These are phyloP conservation scores for Charadrius vociferus DNA, from an alignment of 2,113 vertebrate genomes.

Conservation along the genomic window DNA sequence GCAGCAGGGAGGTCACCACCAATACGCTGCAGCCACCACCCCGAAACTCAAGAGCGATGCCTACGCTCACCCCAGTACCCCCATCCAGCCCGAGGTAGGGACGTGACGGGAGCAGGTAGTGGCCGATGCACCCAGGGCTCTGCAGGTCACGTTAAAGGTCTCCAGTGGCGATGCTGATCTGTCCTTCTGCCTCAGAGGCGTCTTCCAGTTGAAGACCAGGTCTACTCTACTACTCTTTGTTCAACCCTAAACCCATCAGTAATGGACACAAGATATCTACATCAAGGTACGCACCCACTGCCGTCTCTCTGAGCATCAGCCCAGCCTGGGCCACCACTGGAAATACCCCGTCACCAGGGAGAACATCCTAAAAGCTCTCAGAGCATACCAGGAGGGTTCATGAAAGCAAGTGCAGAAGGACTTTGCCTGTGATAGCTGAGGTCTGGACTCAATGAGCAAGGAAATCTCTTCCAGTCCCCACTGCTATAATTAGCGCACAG, in stretches of 20 bases:
- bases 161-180: neutral
- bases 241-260: neutral
- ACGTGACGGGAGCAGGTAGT: neutral
- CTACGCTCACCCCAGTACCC: too few species aligned
- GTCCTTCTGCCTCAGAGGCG: neutral
- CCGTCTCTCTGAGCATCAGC: neutral
- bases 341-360: neutral
- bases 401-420: neutral
- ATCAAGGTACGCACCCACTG: neutral
- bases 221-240: neutral
- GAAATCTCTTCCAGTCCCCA: neutral
- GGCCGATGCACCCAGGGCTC: neutral
- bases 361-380: neutral
- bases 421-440: neutral
- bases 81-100: neutral
- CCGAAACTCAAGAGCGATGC: neutral
- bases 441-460: neutral
- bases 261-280: neutral
- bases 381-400: neutral
- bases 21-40: neutral
- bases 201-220: neutral
- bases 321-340: neutral
- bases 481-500: neutral
- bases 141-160: neutral
- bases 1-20: neutral